phyloP scores from a whole-genome alignment of 2,113 vertebrate species.

The Dicerorhinus sumatrensis region DNA sequence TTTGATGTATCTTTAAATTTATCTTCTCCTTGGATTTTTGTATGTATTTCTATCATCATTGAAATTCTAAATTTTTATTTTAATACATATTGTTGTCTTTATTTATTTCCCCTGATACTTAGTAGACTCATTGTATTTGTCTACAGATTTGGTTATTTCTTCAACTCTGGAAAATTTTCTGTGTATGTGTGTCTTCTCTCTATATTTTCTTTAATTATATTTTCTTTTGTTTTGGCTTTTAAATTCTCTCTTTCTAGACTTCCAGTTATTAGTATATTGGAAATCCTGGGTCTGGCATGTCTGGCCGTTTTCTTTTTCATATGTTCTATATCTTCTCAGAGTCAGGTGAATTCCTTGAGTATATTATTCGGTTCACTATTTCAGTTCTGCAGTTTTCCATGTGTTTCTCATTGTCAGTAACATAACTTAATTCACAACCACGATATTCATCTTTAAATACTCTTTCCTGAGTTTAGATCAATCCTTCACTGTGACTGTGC shows the following conservation, averaged over 20 bases:
- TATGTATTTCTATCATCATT: not conserved
- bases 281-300: not conserved
- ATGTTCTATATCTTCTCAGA: not conserved
- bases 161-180: not conserved
- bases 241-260: not conserved
- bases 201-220: not conserved
- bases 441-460: not conserved
- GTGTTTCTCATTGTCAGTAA: not conserved
- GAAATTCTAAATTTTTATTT: slow-evolving; percentile 17
- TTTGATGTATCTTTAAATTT: not conserved
- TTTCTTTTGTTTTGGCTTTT: not conserved
- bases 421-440: not conserved
- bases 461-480: slow-evolving; percentile 18
- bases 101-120: not conserved
- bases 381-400: not conserved
- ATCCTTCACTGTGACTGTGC: not conserved
- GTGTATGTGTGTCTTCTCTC: not conserved
- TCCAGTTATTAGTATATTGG: not conserved
- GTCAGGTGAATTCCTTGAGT: not conserved
- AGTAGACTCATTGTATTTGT: not conserved
- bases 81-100: not conserved
- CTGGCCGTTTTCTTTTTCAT: not conserved
- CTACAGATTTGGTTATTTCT: not conserved
- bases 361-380: not conserved
- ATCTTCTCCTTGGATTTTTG: not conserved